Conservation (phyloP, 2,888 invertebrate species). For the Automeris io region DNA sequence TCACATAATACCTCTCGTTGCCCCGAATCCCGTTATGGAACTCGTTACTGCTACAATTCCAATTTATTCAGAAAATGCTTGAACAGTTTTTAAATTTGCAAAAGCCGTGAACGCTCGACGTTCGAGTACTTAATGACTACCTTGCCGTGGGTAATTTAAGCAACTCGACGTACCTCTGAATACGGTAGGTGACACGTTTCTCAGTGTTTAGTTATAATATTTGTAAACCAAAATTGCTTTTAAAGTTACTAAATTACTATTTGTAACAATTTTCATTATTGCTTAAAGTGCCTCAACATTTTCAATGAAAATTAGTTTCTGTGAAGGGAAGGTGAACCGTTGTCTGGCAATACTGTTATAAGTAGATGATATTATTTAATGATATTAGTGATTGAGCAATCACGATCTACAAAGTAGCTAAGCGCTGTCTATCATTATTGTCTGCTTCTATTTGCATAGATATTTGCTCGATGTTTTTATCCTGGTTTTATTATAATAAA, state of each 20-base stretch:
- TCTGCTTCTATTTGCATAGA: not conserved
- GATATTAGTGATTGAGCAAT: slow-evolving; percentile 32
- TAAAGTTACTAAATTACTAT: not conserved
- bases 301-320: not conserved
- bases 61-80: slow-evolving; percentile 44
- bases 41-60: slow-evolving; percentile 48
- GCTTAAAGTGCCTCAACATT: too few relatives aligned
- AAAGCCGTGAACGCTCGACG: slow-evolving; percentile 26
- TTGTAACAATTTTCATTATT: too few relatives aligned
- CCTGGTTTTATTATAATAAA: not conserved
- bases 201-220: too few relatives aligned
- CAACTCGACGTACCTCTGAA: slow-evolving; percentile 12
- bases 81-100: slow-evolving; percentile 31
- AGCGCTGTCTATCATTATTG: slow-evolving; percentile 16
- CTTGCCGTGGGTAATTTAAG: slow-evolving; percentile 16
- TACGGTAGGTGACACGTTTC: slow-evolving; percentile 18
- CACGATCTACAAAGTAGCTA: slow-evolving; percentile 60
- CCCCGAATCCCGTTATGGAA: slow-evolving; percentile 53
- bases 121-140: slow-evolving; percentile 27
- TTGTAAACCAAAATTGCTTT: too few relatives aligned
- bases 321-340: not conserved
- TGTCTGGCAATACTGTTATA: not conserved
- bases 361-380: not conserved
- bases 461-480: not conserved
- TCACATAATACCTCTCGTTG: slow-evolving; percentile 40